Evolutionary conservation across 1,140 invertebrate species (phyloP).

Genomic region (Drosophila pruinosa): DNA sequence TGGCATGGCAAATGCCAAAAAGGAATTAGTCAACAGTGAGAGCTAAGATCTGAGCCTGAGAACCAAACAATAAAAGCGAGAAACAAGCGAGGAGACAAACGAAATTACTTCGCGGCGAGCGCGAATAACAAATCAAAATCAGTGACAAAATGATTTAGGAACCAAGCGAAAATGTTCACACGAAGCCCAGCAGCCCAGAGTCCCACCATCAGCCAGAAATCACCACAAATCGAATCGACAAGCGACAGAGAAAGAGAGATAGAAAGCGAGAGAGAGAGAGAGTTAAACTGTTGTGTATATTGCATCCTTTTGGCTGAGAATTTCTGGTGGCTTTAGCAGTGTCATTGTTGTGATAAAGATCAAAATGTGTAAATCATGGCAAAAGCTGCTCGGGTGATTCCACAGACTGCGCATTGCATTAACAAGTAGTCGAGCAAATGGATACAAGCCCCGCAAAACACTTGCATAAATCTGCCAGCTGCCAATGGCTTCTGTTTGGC

Average conservation of each 20-base stretch:
- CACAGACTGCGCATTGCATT: conserved; percentile 55
- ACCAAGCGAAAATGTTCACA: conserved; percentile 75
- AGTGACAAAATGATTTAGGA: conserved; percentile 81
- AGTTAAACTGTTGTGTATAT: conserved; percentile 3
- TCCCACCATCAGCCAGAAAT: conserved; percentile 25
- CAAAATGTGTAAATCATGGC: conserved; percentile 73
- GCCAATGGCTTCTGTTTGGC: conserved; percentile 12
- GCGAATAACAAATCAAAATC: conserved; percentile 79
- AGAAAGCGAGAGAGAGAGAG: background rate
- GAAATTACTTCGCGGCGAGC: conserved; percentile 63
- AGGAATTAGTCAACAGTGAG: conserved; percentile 38
- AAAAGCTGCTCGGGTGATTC: conserved; percentile 38
- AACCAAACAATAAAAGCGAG: conserved; percentile 62
- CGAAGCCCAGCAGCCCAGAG: conserved; percentile 49
- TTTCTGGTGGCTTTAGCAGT: conserved; percentile 53
- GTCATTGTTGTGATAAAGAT: conserved; percentile 78
- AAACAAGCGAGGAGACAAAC: conserved; percentile 28
- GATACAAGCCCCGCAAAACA: conserved; percentile 56
- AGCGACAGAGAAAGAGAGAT: background rate
- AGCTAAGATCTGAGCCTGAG: conserved; percentile 51
- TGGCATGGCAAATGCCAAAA: conserved; percentile 31
- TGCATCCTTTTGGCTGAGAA: conserved; percentile 73
- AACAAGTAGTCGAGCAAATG: conserved; percentile 80
- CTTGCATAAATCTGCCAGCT: conserved; percentile 19
- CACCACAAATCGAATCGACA: conserved; percentile 25